Conservation (phyloP, 2,888 invertebrate species). For the Heliconius sara region DNA sequence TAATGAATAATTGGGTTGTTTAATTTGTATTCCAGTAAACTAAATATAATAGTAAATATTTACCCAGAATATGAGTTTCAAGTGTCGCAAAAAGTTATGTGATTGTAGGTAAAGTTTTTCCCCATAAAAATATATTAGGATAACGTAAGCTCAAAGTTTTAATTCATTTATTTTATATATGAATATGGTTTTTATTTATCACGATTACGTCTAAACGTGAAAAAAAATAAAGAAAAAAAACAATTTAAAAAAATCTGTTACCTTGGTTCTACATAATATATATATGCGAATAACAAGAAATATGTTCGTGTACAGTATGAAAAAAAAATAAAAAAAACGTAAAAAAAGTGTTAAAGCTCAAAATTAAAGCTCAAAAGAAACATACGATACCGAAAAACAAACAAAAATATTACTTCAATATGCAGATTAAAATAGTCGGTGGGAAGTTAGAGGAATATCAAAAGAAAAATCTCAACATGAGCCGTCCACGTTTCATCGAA, state of each 20-base stretch:
- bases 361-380: neutral
- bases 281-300: no score
- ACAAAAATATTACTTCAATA: neutral
- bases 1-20: constrained; percentile 6
- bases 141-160: neutral
- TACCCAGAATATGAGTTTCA: neutral
- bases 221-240: neutral
- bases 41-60: neutral
- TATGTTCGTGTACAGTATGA: no score
- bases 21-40: neutral
- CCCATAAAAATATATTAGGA: neutral
- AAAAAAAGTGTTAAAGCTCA: neutral
- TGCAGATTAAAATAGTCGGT: neutral
- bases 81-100: neutral
- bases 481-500: constrained; percentile 19
- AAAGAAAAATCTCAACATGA: constrained; percentile 19
- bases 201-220: no score
- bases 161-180: neutral
- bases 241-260: neutral
- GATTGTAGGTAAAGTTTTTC: neutral
- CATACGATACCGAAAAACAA: neutral
- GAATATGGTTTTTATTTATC: no score
- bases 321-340: no score
- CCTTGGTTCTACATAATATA: neutral
- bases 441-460: neutral